A percentile compares a stretch with the other conserved stretches of the same genome.
Evolutionary conservation across 2,888 invertebrate species (phyloP).

Genomic region (Antheraea yamamai): DNA sequence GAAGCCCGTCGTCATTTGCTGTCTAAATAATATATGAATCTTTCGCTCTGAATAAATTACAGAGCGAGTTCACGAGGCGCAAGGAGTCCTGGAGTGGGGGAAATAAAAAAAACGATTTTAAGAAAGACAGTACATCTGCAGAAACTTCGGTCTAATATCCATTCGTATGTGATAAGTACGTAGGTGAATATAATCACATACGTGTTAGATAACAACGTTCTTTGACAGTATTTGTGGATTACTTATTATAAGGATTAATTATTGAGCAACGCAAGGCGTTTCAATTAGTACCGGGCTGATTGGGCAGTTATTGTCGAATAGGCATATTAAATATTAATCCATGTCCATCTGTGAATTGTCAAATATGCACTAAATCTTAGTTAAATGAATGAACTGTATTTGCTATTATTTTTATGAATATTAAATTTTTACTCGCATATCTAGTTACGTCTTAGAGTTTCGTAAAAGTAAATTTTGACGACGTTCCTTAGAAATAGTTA

Average conservation of each 20-base stretch:
- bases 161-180: background rate
- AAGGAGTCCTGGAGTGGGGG: slow-evolving; percentile 76
- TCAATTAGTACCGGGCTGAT: background rate
- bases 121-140: slow-evolving; percentile 67
- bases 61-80: slow-evolving; percentile 72
- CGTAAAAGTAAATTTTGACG: no score
- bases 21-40: background rate
- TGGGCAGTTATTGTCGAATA: no score
- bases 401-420: no score
- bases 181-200: background rate
- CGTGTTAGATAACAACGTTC: background rate
- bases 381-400: no score
- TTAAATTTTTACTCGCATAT: no score
- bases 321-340: no score
- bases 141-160: slow-evolving; percentile 76
- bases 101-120: slow-evolving; percentile 62
- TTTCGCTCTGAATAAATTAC: slow-evolving; percentile 43
- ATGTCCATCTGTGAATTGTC: no score
- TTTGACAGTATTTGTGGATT: background rate
- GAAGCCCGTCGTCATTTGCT: background rate
- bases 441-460: no score
- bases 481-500: no score
- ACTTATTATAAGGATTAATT: background rate
- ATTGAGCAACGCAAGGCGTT: background rate
- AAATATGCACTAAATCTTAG: no score